These are phyloP conservation scores for Eristalinus sepulchralis DNA, from an alignment of 2,888 invertebrate species.

Conservation along the genomic window DNA sequence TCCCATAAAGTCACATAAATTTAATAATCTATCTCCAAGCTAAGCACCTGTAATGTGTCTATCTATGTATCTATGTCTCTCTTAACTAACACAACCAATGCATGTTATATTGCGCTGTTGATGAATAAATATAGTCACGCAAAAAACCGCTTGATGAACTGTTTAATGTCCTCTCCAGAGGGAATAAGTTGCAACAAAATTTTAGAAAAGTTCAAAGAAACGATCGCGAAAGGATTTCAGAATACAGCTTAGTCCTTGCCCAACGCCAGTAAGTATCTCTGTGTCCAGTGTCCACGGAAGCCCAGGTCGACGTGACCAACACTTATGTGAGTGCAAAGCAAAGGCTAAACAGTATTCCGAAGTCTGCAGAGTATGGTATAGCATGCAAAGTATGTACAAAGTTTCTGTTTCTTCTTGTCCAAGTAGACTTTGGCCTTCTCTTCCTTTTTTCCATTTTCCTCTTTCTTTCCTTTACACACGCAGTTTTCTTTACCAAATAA, in stretches of 20 bases:
- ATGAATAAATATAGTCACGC: not conserved
- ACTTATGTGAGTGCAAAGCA: conserved; percentile 78
- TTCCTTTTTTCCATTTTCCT: conserved; percentile 1
- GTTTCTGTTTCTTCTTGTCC: not conserved
- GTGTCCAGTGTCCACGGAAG: conserved; percentile 9
- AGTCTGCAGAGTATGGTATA: conserved; percentile 72
- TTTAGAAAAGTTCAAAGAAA: not conserved
- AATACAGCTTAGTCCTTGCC: conserved; percentile 81
- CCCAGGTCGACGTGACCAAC: conserved; percentile 67
- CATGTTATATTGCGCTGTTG: conserved; percentile 62
- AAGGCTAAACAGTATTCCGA: conserved; percentile 81
- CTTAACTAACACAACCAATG: conserved; percentile 16
- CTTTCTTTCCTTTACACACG: not conserved
- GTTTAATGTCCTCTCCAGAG: not conserved
- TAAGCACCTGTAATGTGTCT: conserved; percentile 22
- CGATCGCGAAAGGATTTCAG: conserved; percentile 73
- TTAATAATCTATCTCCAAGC: conserved; percentile 1
- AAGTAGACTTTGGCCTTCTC: conserved; percentile 3
- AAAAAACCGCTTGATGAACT: not conserved
- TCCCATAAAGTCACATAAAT: not conserved
- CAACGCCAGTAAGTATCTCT: conserved; percentile 77
- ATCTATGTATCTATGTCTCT: conserved; percentile 1
- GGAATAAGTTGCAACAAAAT: conserved; percentile 15
- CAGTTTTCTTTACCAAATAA: conserved; percentile 1
- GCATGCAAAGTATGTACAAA: conserved; percentile 65